Percentiles rank a stretch among this genome's conserved stretches.
Conservation (phyloP, 1,140 invertebrate genomes). For the Oncopeltus fasciatus region DNA sequence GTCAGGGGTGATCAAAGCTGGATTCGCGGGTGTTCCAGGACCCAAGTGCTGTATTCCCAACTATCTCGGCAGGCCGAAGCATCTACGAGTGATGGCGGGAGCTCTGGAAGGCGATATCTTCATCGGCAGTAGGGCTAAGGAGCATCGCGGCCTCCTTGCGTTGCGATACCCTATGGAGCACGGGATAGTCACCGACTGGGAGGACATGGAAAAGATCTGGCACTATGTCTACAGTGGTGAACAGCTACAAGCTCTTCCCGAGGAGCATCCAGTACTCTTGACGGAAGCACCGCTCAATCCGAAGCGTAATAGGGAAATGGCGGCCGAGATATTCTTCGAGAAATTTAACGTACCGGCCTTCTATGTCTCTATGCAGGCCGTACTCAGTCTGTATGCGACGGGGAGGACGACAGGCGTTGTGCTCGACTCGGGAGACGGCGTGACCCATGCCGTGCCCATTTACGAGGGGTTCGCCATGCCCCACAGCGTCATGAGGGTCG, state of each 20-base stretch:
- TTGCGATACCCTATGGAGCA: conserved; percentile 63
- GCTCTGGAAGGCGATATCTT: conserved; percentile 87
- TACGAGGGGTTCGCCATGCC: conserved; percentile 71
- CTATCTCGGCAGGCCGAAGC: too few relatives aligned
- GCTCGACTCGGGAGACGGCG: conserved; percentile 66
- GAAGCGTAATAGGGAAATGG: conserved; percentile 72
- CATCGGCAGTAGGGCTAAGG: conserved; percentile 73
- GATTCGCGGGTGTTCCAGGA: too few relatives aligned
- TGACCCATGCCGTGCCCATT: conserved; percentile 75
- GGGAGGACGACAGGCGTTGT: conserved; percentile 77
- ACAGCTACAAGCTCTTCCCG: conserved; percentile 74
- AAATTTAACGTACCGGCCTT: conserved; percentile 86
- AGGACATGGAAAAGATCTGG: conserved; percentile 75
- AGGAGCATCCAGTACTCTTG: conserved; percentile 73
- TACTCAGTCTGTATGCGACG: conserved; percentile 72
- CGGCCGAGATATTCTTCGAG: conserved; percentile 86
- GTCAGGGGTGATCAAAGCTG: too few relatives aligned
- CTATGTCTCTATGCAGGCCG: conserved; percentile 73
- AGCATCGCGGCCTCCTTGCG: conserved; percentile 66
- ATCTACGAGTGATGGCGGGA: conserved; percentile 86
- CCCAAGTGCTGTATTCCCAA: too few relatives aligned
- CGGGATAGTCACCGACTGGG: conserved; percentile 74
- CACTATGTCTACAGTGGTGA: conserved; percentile 63
- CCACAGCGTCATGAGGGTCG: conserved; percentile 71
- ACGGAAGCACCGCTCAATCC: conserved; percentile 79